Percentiles rank a stretch among this genome's conserved stretches.
phyloP scores from a whole-genome alignment of 1,140 invertebrate species.

The Drosophila orosa region DNA sequence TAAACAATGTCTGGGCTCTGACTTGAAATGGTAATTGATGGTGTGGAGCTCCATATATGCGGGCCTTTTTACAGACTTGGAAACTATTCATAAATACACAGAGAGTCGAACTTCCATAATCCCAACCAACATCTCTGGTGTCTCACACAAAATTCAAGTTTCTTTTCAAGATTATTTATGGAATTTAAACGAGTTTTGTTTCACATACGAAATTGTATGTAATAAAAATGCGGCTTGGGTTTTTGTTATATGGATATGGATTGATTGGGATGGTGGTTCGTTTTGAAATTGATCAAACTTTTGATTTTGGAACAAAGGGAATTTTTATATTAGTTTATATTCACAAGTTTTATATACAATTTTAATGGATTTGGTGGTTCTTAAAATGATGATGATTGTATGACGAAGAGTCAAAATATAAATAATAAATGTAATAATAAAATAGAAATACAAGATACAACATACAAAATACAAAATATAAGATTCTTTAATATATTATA shows the following conservation, averaged over 20 bases:
- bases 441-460: too few relatives aligned
- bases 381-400: too few relatives aligned
- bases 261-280: not conserved
- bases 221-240: conserved; percentile 19
- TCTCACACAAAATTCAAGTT: conserved; percentile 35
- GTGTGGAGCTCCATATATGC: conserved; percentile 63
- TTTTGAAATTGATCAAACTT: conserved; percentile 1
- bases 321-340: not conserved
- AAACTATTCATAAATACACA: conserved; percentile 44
- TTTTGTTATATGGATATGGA: conserved; percentile 9
- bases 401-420: too few relatives aligned
- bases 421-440: too few relatives aligned
- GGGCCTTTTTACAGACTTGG: conserved; percentile 53
- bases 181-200: conserved; percentile 44
- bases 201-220: conserved; percentile 30
- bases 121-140: conserved; percentile 27
- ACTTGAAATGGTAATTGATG: conserved; percentile 66
- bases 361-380: not conserved
- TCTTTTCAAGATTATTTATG: conserved; percentile 44
- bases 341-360: not conserved
- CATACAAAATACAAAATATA: too few relatives aligned
- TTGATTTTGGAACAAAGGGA: not conserved
- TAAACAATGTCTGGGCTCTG: conserved; percentile 71
- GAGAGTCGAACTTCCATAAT: conserved; percentile 35
- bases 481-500: too few relatives aligned